Conservation (phyloP, 2,113 vertebrate genomes). For the Oreochromis aureus region DNA sequence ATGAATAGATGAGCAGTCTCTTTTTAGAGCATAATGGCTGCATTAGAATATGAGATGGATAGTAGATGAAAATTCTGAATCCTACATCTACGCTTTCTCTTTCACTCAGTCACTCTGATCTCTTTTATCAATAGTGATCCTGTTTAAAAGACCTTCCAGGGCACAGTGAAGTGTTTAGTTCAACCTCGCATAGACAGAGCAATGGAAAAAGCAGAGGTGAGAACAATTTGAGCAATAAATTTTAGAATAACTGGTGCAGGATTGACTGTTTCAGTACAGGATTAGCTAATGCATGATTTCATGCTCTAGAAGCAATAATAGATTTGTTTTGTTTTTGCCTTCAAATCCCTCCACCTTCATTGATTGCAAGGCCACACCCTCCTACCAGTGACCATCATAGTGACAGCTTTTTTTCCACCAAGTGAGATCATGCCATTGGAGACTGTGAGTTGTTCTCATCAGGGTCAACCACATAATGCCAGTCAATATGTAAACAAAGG, state of each 20-base stretch:
- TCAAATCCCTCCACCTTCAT: slow-evolving; percentile 30
- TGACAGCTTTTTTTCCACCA: slow-evolving; percentile 39
- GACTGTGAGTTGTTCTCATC: slow-evolving; percentile 27
- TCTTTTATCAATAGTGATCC: slow-evolving; percentile 29
- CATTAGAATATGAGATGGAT: slow-evolving; percentile 66
- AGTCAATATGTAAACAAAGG: slow-evolving; percentile 48
- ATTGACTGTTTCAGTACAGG: slow-evolving; percentile 10
- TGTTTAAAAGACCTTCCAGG: slow-evolving; percentile 36
- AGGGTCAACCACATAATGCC: slow-evolving; percentile 27
- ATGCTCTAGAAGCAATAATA: slow-evolving; percentile 17
- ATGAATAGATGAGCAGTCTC: slow-evolving; percentile 60
- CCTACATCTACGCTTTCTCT: slow-evolving; percentile 35
- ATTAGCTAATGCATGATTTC: slow-evolving; percentile 37
- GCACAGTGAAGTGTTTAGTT: slow-evolving; percentile 45
- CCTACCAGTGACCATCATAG: background rate
- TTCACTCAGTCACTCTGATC: slow-evolving; percentile 29
- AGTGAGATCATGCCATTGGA: slow-evolving; percentile 40
- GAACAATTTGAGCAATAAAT: slow-evolving; percentile 26
- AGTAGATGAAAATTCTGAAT: slow-evolving; percentile 40
- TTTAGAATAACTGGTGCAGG: background rate
- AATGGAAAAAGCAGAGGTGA: slow-evolving; percentile 23
- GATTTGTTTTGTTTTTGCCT: slow-evolving; percentile 48
- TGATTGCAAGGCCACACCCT: slow-evolving; percentile 28
- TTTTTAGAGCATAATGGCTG: slow-evolving; percentile 61
- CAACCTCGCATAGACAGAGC: slow-evolving; percentile 24